Percentiles rank a stretch among this genome's conserved stretches.
Evolutionary conservation across 2,797 vertebrate genomes (phyloP).

Genomic region (Vipera latastei): DNA sequence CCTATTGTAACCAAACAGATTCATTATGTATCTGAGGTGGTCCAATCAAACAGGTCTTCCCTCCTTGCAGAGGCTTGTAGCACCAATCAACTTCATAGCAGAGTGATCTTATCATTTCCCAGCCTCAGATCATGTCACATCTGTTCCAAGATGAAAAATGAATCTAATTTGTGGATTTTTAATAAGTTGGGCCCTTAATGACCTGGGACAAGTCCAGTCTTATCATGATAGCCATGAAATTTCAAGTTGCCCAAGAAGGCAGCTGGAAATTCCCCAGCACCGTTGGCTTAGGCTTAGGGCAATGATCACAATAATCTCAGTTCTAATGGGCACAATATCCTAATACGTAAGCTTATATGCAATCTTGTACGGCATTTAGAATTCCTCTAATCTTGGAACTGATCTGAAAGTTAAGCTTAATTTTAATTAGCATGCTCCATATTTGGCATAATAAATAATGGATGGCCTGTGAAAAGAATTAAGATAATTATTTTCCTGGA

Average conservation of each 20-base stretch:
- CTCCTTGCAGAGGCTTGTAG: background rate
- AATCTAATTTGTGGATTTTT: background rate
- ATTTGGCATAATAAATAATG: conserved; percentile 17
- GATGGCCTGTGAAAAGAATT: conserved; percentile 14
- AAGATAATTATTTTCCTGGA: background rate
- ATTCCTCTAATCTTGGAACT: conserved; percentile 31
- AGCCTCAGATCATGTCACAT: background rate
- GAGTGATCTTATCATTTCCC: background rate
- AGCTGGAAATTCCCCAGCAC: background rate
- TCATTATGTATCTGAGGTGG: background rate
- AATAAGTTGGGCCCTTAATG: background rate
- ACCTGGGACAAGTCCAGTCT: background rate
- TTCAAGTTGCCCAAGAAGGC: background rate
- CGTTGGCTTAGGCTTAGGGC: background rate
- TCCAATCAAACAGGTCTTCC: background rate
- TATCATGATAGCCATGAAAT: background rate
- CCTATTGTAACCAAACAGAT: background rate
- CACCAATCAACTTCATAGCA: background rate
- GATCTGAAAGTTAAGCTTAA: conserved; percentile 34
- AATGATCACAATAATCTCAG: background rate
- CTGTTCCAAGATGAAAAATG: background rate
- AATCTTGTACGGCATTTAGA: background rate
- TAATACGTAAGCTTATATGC: background rate
- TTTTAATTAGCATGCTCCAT: conserved; percentile 14
- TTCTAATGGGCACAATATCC: background rate